Conservation (phyloP, 2,888 invertebrate species). For the Papilio protenor region DNA sequence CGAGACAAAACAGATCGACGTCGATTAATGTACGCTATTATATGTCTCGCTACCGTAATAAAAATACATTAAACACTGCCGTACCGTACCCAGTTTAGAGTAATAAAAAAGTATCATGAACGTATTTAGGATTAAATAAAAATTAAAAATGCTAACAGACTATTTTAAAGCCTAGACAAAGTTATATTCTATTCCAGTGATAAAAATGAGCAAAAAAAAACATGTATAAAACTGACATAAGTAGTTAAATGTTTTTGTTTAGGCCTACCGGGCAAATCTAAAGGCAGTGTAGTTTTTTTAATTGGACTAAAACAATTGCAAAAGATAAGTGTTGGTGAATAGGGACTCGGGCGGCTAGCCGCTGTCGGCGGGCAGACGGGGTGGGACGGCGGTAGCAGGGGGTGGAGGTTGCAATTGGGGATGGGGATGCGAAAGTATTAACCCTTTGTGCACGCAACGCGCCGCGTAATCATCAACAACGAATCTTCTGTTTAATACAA, state of each 20-base stretch:
- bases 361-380: neutral
- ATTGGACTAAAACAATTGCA: neutral
- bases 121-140: no score
- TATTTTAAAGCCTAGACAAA: no score
- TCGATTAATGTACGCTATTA: no score
- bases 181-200: no score
- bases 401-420: neutral
- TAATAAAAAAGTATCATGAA: no score
- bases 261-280: neutral
- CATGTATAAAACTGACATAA: no score
- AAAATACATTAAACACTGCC: no score
- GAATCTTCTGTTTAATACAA: slow-evolving; percentile 11
- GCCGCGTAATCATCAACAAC: slow-evolving; percentile 18
- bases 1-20: slow-evolving; percentile 68
- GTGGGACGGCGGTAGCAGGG: neutral
- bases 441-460: slow-evolving; percentile 19
- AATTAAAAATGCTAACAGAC: no score
- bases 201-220: no score
- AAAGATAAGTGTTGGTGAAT: neutral
- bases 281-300: neutral
- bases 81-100: no score
- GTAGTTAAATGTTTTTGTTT: no score
- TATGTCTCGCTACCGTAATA: no score
- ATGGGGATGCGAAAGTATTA: slow-evolving; percentile 22
- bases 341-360: neutral